Evolutionary conservation across 2,888 invertebrate species (phyloP).

Genomic region (Tillus elongatus): DNA sequence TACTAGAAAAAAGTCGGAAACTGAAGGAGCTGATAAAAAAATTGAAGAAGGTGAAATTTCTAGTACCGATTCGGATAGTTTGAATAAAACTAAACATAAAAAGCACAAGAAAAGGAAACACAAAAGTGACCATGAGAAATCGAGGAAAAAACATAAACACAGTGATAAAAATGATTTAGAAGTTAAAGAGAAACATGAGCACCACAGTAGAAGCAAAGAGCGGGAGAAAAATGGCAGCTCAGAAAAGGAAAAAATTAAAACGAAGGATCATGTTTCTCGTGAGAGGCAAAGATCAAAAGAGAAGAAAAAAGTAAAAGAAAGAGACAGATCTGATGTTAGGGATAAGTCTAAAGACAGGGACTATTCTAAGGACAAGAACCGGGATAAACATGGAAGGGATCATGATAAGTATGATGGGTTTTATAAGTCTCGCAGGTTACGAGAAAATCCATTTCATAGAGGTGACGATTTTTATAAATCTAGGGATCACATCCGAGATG

Average conservation of each 20-base stretch:
- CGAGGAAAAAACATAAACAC: conserved; percentile 24
- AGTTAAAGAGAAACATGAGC: conserved; percentile 3
- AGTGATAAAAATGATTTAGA: conserved; percentile 22
- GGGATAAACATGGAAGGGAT: conserved; percentile 26
- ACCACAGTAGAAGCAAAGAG: conserved; percentile 21
- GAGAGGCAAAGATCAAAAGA: no score
- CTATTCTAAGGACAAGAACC: conserved; percentile 34
- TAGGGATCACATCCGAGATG: conserved; percentile 33
- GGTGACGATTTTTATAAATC: conserved; percentile 26
- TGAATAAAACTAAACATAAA: conserved; percentile 12
- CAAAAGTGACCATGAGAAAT: conserved; percentile 19
- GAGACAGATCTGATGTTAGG: conserved; percentile 16
- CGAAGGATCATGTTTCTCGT: no score
- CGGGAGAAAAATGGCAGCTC: no score
- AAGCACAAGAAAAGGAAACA: conserved; percentile 22
- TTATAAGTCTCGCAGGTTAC: conserved; percentile 29
- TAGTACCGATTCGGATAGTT: conserved; percentile 30
- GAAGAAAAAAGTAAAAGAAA: conserved; percentile 16
- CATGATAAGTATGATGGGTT: no score
- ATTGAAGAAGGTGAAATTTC: conserved; percentile 58
- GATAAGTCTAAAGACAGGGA: conserved; percentile 19
- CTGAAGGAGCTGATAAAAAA: conserved; percentile 27
- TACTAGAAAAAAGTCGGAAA: conserved; percentile 21
- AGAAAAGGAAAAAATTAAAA: no score
- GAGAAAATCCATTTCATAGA: conserved; percentile 40